Conservation (phyloP, 2,113 vertebrate genomes). For the Potamarius usumacintae region DNA sequence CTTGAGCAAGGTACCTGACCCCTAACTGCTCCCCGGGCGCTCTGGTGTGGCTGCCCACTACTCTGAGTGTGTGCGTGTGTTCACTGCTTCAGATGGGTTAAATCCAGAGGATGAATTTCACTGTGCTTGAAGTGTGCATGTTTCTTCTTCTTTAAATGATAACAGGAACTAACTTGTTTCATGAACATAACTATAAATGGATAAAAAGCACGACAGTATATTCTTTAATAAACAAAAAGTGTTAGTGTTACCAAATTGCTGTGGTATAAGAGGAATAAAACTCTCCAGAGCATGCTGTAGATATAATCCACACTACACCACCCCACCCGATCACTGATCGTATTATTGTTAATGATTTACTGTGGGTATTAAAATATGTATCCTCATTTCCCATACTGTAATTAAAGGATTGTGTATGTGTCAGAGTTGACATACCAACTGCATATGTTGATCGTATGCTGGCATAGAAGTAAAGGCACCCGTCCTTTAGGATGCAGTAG, state of each 20-base stretch:
- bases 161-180: background rate
- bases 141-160: no score
- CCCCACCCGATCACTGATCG: background rate
- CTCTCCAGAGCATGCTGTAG: background rate
- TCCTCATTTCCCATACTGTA: background rate
- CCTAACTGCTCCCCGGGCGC: no score
- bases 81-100: no score
- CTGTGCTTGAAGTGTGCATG: no score
- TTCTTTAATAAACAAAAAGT: background rate
- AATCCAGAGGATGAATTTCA: no score
- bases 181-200: background rate
- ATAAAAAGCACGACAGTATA: background rate
- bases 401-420: background rate
- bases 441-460: constrained; percentile 83
- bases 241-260: background rate
- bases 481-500: constrained; percentile 88
- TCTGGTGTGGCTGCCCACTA: no score
- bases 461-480: constrained; percentile 84
- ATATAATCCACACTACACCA: background rate
- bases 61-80: no score
- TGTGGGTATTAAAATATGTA: background rate
- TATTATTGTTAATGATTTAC: background rate
- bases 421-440: constrained; percentile 70
- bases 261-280: background rate
- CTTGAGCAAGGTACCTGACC: no score